These are phyloP conservation scores for Hydractinia symbiolongicarpus DNA, from an alignment of 30 jellyfish, hydroid and myxozoan genomes.

Conservation along the genomic window DNA sequence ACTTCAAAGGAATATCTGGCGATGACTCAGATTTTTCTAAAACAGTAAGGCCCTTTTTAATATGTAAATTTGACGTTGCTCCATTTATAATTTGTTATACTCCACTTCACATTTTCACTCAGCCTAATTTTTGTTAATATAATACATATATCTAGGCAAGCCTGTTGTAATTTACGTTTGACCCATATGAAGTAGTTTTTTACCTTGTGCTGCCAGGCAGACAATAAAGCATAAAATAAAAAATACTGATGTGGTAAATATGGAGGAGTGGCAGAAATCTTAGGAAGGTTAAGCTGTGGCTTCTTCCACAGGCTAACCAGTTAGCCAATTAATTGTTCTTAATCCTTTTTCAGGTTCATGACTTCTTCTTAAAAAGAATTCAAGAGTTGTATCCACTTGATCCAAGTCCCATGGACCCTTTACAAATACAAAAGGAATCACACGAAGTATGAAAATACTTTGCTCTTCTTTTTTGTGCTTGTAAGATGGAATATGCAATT, in stretches of 20 bases:
- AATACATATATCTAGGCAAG: no score
- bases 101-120: no score
- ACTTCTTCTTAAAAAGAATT: conserved; percentile 62
- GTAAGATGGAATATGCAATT: background rate
- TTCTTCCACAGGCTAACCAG: background rate
- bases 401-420: conserved; percentile 97
- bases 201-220: no score
- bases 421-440: conserved; percentile 94
- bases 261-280: background rate
- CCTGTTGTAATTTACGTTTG: no score
- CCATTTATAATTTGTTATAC: no score
- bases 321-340: background rate
- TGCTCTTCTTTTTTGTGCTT: no score
- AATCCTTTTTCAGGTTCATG: conserved; percentile 32
- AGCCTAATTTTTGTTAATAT: no score
- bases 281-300: background rate
- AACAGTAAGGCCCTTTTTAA: background rate
- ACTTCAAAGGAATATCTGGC: conserved; percentile 35
- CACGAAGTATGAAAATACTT: conserved; percentile 53
- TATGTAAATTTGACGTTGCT: no score
- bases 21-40: conserved; percentile 25
- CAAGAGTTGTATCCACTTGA: conserved; percentile 90
- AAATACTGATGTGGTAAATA: background rate
- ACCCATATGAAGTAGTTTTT: no score
- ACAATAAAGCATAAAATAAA: background rate